Percentiles rank a stretch among this genome's conserved stretches.
These are phyloP conservation scores for Melieria omissa DNA, from an alignment of 2,888 invertebrate genomes.

Conservation along the genomic window DNA sequence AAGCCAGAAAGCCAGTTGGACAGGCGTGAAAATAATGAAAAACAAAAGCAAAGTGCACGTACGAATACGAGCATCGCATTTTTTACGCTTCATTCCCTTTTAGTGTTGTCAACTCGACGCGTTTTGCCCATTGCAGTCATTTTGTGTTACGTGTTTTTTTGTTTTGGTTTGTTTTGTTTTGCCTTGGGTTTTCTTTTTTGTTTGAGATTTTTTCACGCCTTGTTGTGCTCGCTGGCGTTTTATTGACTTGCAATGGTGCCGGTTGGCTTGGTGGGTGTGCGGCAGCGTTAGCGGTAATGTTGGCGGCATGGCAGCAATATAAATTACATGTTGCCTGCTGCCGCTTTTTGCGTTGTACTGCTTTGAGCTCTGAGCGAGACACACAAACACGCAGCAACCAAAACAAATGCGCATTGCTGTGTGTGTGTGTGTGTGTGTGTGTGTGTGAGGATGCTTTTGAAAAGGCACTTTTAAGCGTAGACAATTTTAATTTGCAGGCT, in stretches of 20 bases:
- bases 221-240: background rate
- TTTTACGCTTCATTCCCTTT: slow-evolving; percentile 28
- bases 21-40: background rate
- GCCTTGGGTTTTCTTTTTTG: background rate
- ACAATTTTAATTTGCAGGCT: slow-evolving; percentile 9
- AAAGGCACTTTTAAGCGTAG: background rate
- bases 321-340: no score
- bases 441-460: slow-evolving; percentile 9
- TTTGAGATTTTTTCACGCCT: background rate
- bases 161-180: background rate
- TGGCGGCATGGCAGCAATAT: background rate
- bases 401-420: background rate
- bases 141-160: background rate
- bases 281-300: background rate
- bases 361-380: no score
- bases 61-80: background rate
- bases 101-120: slow-evolving; percentile 24
- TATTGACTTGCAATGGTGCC: background rate
- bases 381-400: background rate
- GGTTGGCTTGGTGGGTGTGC: background rate
- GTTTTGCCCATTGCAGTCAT: slow-evolving; percentile 2
- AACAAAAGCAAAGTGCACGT: background rate
- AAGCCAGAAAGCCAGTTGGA: background rate
- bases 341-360: no score
- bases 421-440: slow-evolving; percentile 2